Conservation (phyloP, 2,888 invertebrate genomes). For the Podabrus alpinus region DNA sequence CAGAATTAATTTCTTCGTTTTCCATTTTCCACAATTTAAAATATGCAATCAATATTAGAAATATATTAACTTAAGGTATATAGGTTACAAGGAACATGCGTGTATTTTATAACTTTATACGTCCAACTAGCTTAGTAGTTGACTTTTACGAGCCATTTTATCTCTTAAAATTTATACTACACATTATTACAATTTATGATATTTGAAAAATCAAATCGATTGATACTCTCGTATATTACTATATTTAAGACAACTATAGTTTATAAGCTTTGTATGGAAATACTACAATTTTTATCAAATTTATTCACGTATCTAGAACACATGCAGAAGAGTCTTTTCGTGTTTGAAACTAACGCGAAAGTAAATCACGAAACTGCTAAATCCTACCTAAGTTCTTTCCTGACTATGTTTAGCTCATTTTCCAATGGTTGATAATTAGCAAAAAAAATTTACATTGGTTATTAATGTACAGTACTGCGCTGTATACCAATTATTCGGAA, state of each 20-base stretch:
- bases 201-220: not conserved
- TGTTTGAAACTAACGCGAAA: not conserved
- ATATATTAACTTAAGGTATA: not conserved
- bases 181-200: not conserved
- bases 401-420: not conserved
- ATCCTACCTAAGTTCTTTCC: not conserved
- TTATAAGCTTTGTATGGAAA: not conserved
- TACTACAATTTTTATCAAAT: not conserved
- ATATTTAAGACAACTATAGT: not conserved
- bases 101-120: constrained; percentile 45
- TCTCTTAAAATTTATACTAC: constrained; percentile 21
- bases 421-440: not conserved
- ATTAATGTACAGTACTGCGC: not conserved
- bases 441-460: not conserved
- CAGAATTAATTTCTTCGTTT: not conserved
- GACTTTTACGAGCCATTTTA: constrained; percentile 41
- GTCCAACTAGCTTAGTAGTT: constrained; percentile 39
- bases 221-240: not conserved
- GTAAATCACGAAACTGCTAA: not conserved
- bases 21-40: not conserved
- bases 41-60: not conserved
- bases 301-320: not conserved
- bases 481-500: not conserved
- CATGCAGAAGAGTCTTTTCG: not conserved
- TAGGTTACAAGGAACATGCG: constrained; percentile 12